Conservation (phyloP, 2,888 invertebrate species). For the Epiperipatus broadwayi region DNA sequence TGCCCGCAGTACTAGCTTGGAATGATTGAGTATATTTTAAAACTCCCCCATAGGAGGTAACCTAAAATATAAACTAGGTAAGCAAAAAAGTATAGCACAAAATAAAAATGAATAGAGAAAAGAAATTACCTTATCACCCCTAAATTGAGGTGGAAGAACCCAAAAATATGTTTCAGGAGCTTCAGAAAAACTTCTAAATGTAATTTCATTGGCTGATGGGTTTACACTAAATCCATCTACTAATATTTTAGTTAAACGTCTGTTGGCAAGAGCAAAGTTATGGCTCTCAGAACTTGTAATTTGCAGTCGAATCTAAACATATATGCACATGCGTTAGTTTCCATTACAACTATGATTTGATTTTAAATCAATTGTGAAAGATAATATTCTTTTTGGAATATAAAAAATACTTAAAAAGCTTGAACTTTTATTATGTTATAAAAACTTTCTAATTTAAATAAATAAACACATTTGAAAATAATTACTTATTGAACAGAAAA, state of each 20-base stretch:
- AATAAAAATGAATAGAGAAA: slow-evolving; percentile 17
- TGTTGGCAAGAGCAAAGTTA: slow-evolving; percentile 27
- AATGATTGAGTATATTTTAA: slow-evolving; percentile 53
- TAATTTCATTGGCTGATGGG: slow-evolving; percentile 29
- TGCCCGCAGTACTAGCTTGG: slow-evolving; percentile 34
- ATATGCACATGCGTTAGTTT: too few relatives aligned
- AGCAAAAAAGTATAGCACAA: slow-evolving; percentile 18
- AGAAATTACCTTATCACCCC: slow-evolving; percentile 34
- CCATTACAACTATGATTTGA: too few relatives aligned
- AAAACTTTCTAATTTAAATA: too few relatives aligned
- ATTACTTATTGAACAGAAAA: too few relatives aligned
- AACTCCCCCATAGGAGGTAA: slow-evolving; percentile 69
- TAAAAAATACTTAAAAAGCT: too few relatives aligned
- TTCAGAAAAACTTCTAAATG: slow-evolving; percentile 24
- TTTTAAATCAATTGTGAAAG: too few relatives aligned
- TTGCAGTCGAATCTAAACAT: too few relatives aligned
- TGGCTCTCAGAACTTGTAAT: slow-evolving; percentile 24
- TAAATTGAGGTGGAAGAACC: slow-evolving; percentile 48
- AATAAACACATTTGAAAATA: too few relatives aligned
- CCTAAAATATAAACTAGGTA: slow-evolving; percentile 28
- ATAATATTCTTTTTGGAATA: too few relatives aligned
- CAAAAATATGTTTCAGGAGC: slow-evolving; percentile 39
- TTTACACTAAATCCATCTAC: slow-evolving; percentile 27
- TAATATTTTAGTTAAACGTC: slow-evolving; percentile 24
- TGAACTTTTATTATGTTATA: too few relatives aligned